Evolutionary conservation across 2,113 vertebrate species (phyloP).

Genomic region (Noctilio leporinus): DNA sequence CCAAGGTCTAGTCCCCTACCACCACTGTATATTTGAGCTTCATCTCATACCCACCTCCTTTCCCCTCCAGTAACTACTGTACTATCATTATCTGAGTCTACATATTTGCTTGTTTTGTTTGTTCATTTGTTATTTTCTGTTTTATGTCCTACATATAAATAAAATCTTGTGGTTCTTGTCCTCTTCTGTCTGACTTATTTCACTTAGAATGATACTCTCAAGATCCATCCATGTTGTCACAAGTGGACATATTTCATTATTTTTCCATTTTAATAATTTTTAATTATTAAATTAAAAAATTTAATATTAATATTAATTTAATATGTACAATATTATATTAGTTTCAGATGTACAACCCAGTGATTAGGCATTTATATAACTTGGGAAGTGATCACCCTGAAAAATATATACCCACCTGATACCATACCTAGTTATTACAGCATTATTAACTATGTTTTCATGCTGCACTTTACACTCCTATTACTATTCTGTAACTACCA

Average conservation of each 20-base stretch:
- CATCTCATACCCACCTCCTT: not conserved
- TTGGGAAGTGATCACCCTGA: too few species aligned
- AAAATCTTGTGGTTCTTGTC: too few species aligned
- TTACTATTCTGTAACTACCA: too few species aligned
- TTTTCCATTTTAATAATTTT: not conserved
- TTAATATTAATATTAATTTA: too few species aligned
- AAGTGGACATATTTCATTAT: not conserved
- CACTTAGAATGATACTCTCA: not conserved
- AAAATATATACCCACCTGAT: too few species aligned
- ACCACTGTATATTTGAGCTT: not conserved
- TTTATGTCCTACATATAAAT: not conserved
- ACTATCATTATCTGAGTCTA: not conserved
- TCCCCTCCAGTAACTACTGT: not conserved
- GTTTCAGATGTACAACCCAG: too few species aligned
- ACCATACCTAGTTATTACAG: too few species aligned
- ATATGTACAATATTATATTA: too few species aligned
- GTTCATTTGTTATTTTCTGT: not conserved
- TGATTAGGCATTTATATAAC: too few species aligned
- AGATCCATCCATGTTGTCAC: not conserved
- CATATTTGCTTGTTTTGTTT: not conserved
- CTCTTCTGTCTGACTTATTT: not conserved
- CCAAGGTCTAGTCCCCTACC: not conserved
- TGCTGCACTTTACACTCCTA: too few species aligned
- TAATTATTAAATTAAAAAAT: not conserved
- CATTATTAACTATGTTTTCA: too few species aligned